Percentiles rank a stretch among this genome's conserved stretches.
Evolutionary conservation across 2,113 vertebrate genomes (phyloP).

Genomic region (Sapajus apella): DNA sequence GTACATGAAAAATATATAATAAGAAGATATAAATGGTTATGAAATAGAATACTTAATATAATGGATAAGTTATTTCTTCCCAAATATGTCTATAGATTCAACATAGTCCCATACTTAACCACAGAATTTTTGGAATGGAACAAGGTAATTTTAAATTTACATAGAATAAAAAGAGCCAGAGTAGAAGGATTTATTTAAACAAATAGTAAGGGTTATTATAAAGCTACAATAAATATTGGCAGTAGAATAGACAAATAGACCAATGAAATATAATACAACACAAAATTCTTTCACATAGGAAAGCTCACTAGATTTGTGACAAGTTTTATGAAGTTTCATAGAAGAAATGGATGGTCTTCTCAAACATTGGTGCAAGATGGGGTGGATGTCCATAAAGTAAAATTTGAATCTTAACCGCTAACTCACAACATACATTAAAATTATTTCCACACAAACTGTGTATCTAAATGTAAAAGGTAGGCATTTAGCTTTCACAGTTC

Average conservation of each 20-base stretch:
- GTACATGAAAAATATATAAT: background rate
- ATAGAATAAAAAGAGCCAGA: background rate
- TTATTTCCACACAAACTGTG: background rate
- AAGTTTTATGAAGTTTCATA: background rate
- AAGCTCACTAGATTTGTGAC: background rate
- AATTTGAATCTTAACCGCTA: background rate
- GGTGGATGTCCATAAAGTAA: background rate
- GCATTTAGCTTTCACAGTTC: background rate
- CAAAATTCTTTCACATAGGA: background rate
- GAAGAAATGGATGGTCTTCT: background rate
- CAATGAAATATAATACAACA: background rate
- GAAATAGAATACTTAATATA: background rate
- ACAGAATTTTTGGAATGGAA: background rate
- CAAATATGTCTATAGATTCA: background rate
- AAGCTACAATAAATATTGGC: background rate
- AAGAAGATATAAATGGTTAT: background rate
- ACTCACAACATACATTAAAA: background rate
- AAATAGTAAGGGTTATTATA: background rate
- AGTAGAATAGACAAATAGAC: background rate
- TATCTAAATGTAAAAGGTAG: background rate
- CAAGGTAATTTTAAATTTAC: background rate
- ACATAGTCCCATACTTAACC: background rate
- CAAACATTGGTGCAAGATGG: background rate
- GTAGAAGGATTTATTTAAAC: background rate
- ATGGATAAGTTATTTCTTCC: background rate